phyloP scores from a whole-genome alignment of 2,888 invertebrate species.

The Kryphioiulus occultus region DNA sequence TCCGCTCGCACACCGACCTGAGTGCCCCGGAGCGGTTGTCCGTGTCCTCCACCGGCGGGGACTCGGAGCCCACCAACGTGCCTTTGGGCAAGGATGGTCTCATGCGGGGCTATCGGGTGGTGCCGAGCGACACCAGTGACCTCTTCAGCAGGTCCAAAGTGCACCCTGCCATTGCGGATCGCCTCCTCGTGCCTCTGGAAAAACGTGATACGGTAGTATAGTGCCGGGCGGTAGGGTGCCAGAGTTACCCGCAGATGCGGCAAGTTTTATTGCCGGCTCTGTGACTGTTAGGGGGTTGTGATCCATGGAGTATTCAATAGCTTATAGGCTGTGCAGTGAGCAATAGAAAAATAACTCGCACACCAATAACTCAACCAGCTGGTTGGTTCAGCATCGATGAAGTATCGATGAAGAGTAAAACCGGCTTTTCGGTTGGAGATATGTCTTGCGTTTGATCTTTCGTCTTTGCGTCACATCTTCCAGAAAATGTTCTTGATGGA shows the following conservation, averaged over 20 bases:
- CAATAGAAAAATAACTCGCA: too few relatives aligned
- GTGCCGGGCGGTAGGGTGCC: background rate
- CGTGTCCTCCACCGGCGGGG: background rate
- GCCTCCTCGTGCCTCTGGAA: slow-evolving; percentile 5
- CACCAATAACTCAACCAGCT: too few relatives aligned
- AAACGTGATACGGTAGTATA: slow-evolving; percentile 15
- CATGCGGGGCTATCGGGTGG: background rate
- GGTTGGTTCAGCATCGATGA: too few relatives aligned
- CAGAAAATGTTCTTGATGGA: too few relatives aligned
- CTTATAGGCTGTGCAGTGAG: too few relatives aligned
- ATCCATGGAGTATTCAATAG: too few relatives aligned
- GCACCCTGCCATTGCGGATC: background rate
- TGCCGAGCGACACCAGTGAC: background rate
- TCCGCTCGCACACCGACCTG: slow-evolving; percentile 13
- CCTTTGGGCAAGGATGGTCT: slow-evolving; percentile 5
- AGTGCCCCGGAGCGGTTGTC: background rate
- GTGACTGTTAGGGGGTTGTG: background rate
- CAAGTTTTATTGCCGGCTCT: background rate
- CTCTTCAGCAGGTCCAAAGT: slow-evolving; percentile 12
- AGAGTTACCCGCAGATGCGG: background rate
- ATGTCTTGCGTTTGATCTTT: too few relatives aligned
- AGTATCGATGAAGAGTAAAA: too few relatives aligned
- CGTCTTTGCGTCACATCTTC: too few relatives aligned
- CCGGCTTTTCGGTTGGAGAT: too few relatives aligned
- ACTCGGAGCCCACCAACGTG: slow-evolving; percentile 16